Percentiles rank a stretch among this genome's conserved stretches.
Conservation (phyloP, 2,888 invertebrate species). For the Tuberolachnus salignus region DNA sequence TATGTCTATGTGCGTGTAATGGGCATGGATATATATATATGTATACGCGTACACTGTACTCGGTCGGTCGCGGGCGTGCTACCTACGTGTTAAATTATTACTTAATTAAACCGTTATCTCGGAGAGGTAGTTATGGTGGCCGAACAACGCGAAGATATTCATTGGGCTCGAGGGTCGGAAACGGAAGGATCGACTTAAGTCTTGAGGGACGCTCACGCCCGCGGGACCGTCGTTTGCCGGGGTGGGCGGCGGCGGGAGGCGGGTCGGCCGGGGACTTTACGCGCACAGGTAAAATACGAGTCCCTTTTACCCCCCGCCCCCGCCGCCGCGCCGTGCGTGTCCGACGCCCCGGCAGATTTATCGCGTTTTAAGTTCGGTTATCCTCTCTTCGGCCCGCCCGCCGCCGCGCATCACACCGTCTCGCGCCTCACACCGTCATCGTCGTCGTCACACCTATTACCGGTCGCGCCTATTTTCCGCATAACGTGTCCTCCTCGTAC, state of each 20-base stretch:
- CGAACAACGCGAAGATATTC: constrained; percentile 54
- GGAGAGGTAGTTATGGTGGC: constrained; percentile 53
- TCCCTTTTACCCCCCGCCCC: not conserved
- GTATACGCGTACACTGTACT: not conserved
- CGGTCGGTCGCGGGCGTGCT: constrained; percentile 27
- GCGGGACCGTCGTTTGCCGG: not conserved
- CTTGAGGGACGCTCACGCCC: constrained; percentile 35
- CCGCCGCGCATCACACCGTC: not conserved
- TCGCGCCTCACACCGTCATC: no score
- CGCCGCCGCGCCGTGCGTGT: not conserved
- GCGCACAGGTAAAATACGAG: constrained; percentile 44
- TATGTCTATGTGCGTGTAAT: not conserved
- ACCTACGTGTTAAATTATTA: constrained; percentile 55
- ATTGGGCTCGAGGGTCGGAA: constrained; percentile 53
- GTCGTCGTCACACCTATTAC: no score
- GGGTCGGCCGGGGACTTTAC: constrained; percentile 1
- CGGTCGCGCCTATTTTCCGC: not conserved
- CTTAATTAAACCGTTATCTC: constrained; percentile 57
- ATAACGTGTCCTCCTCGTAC: not conserved
- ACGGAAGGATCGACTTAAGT: constrained; percentile 56
- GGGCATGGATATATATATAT: not conserved
- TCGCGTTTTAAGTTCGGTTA: constrained; percentile 51
- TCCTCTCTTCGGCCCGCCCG: not conserved
- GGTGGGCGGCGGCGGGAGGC: not conserved
- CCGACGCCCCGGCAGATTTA: constrained; percentile 37